Conservation (phyloP, 2,888 invertebrate species). For the Seira sanloemensis region DNA sequence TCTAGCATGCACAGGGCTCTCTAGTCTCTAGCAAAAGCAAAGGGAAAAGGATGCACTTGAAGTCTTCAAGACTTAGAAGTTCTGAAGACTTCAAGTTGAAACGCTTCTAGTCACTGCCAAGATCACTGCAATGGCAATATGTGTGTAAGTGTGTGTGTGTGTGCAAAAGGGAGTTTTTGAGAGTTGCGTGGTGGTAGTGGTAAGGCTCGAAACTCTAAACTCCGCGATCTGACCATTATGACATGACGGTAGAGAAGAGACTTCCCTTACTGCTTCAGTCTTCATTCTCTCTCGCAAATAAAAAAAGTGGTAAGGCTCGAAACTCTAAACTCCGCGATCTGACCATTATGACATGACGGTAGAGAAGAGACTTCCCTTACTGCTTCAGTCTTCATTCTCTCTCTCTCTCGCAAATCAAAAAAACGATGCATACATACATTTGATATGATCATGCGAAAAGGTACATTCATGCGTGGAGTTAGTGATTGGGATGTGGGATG, state of each 20-base stretch:
- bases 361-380: neutral
- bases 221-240: neutral
- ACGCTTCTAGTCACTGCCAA: neutral
- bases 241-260: neutral
- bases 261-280: conserved; percentile 8
- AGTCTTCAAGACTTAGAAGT: neutral
- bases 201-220: neutral
- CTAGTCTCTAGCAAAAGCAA: neutral
- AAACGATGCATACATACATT: no score
- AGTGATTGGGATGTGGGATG: no score
- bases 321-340: neutral
- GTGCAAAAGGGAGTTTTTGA: no score
- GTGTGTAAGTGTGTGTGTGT: no score
- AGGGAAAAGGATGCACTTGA: neutral
- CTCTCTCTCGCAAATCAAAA: no score
- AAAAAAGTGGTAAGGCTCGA: neutral
- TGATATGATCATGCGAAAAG: no score
- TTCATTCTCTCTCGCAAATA: no score
- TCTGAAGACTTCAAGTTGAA: neutral
- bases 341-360: neutral
- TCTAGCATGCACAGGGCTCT: conserved; percentile 1
- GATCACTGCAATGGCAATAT: no score
- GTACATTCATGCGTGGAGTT: conserved; percentile 3
- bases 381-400: no score
- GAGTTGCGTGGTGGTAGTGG: neutral